These are phyloP conservation scores for Eledona agricola DNA, from an alignment of 2,888 invertebrate species.

Conservation along the genomic window DNA sequence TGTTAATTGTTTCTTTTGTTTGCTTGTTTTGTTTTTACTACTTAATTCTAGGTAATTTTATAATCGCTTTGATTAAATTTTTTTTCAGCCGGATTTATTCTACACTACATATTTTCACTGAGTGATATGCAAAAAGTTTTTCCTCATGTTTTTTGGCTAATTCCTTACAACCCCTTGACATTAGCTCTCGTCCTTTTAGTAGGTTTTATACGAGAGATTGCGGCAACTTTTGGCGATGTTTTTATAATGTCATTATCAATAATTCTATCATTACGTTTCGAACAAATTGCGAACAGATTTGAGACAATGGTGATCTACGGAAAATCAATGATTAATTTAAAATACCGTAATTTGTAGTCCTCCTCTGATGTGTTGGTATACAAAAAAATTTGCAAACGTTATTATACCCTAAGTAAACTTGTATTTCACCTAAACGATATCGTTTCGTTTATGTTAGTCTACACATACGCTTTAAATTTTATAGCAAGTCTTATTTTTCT, in stretches of 20 bases:
- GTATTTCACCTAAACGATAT: conserved; percentile 3
- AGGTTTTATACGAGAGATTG: too few species aligned
- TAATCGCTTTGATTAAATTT: too few species aligned
- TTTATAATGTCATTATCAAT: not conserved
- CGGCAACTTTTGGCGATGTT: not conserved
- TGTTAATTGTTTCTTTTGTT: too few species aligned
- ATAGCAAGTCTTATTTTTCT: conserved; percentile 2
- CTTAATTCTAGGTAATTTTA: too few species aligned
- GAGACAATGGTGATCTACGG: too few species aligned
- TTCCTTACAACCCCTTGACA: too few species aligned
- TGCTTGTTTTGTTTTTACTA: too few species aligned
- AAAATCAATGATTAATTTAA: not conserved
- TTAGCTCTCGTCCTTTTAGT: too few species aligned
- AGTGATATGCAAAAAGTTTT: too few species aligned
- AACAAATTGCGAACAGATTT: not conserved
- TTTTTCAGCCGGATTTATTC: too few species aligned
- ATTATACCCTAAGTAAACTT: conserved; percentile 4
- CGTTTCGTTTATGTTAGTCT: conserved; percentile 2
- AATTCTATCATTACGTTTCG: conserved; percentile 2
- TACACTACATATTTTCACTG: too few species aligned
- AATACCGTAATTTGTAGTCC: not conserved
- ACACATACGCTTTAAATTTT: conserved; percentile 8
- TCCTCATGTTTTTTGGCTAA: too few species aligned
- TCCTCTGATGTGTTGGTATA: not conserved
- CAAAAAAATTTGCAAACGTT: conserved; percentile 4